These are phyloP conservation scores for Liodrosophila aerea DNA, from an alignment of 2,888 invertebrate species.

Conservation along the genomic window DNA sequence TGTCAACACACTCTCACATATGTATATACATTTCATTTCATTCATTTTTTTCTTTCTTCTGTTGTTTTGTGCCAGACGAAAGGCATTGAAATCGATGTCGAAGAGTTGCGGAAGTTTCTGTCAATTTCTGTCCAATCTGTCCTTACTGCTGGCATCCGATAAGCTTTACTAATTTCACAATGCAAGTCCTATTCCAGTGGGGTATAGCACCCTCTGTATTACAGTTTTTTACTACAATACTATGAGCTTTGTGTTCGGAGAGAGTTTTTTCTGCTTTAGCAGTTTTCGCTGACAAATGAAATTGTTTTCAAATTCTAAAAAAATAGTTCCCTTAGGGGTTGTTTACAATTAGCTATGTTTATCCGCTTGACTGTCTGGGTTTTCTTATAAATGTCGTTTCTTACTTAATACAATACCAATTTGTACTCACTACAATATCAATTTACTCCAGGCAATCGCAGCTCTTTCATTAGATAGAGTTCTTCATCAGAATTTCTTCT, in stretches of 20 bases:
- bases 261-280: too few species aligned
- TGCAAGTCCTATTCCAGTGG: conserved; percentile 20
- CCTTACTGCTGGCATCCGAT: conserved; percentile 27
- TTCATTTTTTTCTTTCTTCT: conserved; percentile 2
- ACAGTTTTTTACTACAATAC: too few species aligned
- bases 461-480: too few species aligned
- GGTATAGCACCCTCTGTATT: neutral
- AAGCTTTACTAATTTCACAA: conserved; percentile 46
- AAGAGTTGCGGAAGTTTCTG: conserved; percentile 62
- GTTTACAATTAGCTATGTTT: too few species aligned
- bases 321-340: neutral
- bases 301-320: neutral
- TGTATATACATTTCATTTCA: too few species aligned
- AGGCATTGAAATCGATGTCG: conserved; percentile 4
- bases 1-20: conserved; percentile 42
- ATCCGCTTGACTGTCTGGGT: too few species aligned
- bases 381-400: too few species aligned
- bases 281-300: neutral
- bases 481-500: too few species aligned
- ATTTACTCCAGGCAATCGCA: too few species aligned
- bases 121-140: conserved; percentile 40
- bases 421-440: too few species aligned
- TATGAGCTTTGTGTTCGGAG: too few species aligned
- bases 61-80: conserved; percentile 9
- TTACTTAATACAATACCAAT: too few species aligned